A percentile compares a stretch with the other conserved stretches of the same genome.
phyloP scores from a whole-genome alignment of 2,888 invertebrate genomes.

The Drosophila nr. perissopoda region DNA sequence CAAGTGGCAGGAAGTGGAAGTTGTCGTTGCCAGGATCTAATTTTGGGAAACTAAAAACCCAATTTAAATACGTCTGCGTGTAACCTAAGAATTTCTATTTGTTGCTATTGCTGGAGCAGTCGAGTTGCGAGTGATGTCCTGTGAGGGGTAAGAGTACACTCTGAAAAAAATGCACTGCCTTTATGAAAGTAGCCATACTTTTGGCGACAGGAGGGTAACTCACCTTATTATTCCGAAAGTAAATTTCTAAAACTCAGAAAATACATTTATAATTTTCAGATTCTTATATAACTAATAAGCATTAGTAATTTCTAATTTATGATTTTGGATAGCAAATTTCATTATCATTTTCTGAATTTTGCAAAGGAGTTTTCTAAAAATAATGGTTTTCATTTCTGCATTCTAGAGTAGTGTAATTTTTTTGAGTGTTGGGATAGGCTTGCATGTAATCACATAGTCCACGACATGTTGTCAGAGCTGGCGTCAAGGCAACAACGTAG shows the following conservation, averaged over 20 bases:
- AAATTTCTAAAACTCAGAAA: neutral
- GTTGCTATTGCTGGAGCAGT: constrained; percentile 17
- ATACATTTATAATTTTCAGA: no score
- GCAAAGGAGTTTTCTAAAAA: no score
- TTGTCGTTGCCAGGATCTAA: constrained; percentile 28
- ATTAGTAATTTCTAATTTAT: no score
- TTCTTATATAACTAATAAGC: no score
- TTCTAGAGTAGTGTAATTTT: neutral
- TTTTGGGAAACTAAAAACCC: constrained; percentile 52
- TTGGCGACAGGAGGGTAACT: neutral
- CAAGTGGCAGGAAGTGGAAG: constrained; percentile 63
- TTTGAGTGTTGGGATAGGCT: neutral
- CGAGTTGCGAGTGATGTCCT: constrained; percentile 4
- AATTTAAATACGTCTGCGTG: constrained; percentile 33
- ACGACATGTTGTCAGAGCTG: constrained; percentile 20
- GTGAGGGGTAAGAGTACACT: neutral
- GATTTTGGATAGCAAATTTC: no score
- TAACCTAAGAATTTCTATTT: constrained; percentile 34
- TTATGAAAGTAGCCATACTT: neutral
- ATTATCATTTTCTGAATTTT: no score
- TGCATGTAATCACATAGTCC: constrained; percentile 25
- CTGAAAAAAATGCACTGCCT: neutral
- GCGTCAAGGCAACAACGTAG: constrained; percentile 56
- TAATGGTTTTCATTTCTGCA: no score
- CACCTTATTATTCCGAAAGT: neutral